Evolutionary conservation across 2,888 invertebrate species (phyloP), one percentile per base, ranked within the genome.

Genomic region (Cephus spinipes): DNA sequence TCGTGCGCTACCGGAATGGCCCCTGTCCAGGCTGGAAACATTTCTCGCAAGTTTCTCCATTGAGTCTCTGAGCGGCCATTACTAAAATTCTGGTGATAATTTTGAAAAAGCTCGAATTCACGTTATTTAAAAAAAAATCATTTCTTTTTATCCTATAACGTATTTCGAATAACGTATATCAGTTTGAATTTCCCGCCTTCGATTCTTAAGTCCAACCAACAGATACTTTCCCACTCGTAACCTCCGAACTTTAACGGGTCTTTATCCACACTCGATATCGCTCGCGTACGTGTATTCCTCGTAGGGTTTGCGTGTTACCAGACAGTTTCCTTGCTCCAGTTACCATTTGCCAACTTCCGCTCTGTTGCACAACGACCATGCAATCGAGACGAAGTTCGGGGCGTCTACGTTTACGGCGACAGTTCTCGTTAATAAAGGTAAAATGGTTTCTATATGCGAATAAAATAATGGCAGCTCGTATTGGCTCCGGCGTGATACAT

Each of bases 331-430:
- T 82, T 83, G 83, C 80, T 83, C 83, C 83, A 86, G 85, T 85
- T 85, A 82, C 78, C 81, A 81, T 86, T 86, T 85, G 81, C 81
- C 79, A 86, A 85, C 84, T 86, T 82, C 79, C 79, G 77, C 79
- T 81, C 79, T 86, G 84, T 83, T 23, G 36, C 69, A 55, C 73
- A 80, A 23, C 76, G 79, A 78, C 73, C 73, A 36, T 68, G 83
- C 82, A 79, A 80, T 83, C 83, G 79, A 79, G 40, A 12, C 78
- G 79, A 81, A 84, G 85, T 81, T 84, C 83, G 6, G 81, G 76
- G 77, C 79, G 76, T 82, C 77, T 23, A 55, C 84, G 78, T 77
- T 78, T 71, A 78, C 79, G 83, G 79, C 74, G 83, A 84, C 79
- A 79, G 79, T 82, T 81, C 80, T 81, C 80, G 79, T 79, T 81